Evolutionary conservation across 2,113 vertebrate genomes (phyloP), one percentile per base, ranked within the genome.

Genomic region (Oriolus oriolus): DNA sequence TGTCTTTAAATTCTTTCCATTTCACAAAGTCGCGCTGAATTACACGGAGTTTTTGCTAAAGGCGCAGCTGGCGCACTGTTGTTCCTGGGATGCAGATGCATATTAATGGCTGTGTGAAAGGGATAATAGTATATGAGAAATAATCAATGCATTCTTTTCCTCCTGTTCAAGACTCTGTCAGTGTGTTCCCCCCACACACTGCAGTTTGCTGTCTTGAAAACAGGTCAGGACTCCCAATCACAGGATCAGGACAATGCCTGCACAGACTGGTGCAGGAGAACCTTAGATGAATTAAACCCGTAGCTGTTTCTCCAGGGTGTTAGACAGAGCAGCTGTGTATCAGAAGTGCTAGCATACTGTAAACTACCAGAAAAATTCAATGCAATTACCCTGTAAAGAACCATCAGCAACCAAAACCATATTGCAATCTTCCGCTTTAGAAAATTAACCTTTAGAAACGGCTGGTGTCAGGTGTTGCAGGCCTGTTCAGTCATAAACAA

Each of bases 1-100:
- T 50, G 63, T 83, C 84, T 95, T 96, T 74, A 91, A 93, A 90
- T 90, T 84, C 69, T 59, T 93, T 35, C 42, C 19, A 50, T 93
- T 80, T 74, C 85, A 77, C 16, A 41, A 91, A 94, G 93, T 91
- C 20, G 4, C 0, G 0, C 41, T 90, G 82, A 94, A 95, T 93
- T 91, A 73, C 63, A 70, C 1, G 4, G 66, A 85, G 75, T 42
- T 88, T 87, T 77, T 91, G 70, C 84, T 93, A 74, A 87, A 91
- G 74, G 91, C 85, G 1, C 95, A 94, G 87, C 89, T 96, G 93
- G 89, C 37, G 2, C 5, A 5, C 53, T 47, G 65, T 73, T 83
- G 57, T 91, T 90, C 76, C 83, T 93, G 78, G 42, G 83, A 85
- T 71, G 82, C 63, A 95, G 85, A 91, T 45, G 44, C 81, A 82